Base-by-base conservation (phyloP, 2,113 vertebrate species). In the Phyllostomus hastatus region DNA sequence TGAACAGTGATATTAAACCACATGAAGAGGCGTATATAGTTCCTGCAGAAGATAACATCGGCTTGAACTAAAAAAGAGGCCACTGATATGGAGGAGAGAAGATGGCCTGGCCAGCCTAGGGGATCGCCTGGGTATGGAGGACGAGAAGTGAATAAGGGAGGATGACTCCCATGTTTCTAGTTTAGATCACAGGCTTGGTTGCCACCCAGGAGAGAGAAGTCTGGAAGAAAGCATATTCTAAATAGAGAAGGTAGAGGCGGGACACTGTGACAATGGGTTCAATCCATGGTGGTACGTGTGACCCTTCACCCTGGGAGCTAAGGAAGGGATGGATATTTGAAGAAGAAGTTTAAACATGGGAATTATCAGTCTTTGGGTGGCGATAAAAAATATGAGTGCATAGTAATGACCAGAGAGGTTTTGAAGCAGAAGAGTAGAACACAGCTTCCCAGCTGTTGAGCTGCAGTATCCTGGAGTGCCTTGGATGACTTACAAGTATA, bases 171-270 rank as follows among this genome's bases (percentile, higher is more conserved):
- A 5, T 8, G n/a, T 70, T 76, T 94, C 17, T 24, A 33, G 16
- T 14, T n/a, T 50, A 79, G 31, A 2, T 79, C 43, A 10, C n/a
- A 61, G 43, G 26, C 19, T 89, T 70, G 5, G 10, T 0, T 10
- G 14, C 10, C 20, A 31, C 5, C 1, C 33, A 41, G 26, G 38
- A 38, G 31, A 59, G 35, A 48, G 52, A 33, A 52, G 41, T 20
- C 26, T 26, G 11, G 57, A 10, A 24, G 35, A 33, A 50, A 4
- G 10, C 17, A 38, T 8, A 2, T n/a, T 33, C 38, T 52, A 46
- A 38, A 46, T 5, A 35, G 31, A 70, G 20, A n/a, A 35, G 15
- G 0, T 14, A 5, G 28, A 14, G 0, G 5, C 0, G 10, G 61
- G 20, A 4, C n/a, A 22, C 50, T n/a, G 35, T 41, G 38, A 9